Base-by-base conservation (phyloP, 2,797 vertebrate species). In the Nannoperca obscura region DNA sequence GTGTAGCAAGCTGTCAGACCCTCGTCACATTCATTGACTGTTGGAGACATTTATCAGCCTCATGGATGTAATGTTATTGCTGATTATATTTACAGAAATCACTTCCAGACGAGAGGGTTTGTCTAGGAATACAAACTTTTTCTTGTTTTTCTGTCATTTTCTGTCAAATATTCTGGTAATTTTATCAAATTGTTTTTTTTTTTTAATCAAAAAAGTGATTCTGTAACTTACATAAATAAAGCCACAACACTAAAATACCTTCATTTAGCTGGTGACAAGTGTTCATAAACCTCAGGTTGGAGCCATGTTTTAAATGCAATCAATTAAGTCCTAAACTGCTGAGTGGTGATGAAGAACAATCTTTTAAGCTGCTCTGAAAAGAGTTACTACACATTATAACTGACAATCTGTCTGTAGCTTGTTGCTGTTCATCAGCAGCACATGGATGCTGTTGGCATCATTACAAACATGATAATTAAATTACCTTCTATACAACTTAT, bases 221-320 rank as follows among this genome's bases (percentile, higher is more conserved):
- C 24, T 27, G 24, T 27, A 27, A 27, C 24, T 27, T 27, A 27
- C 24, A 27, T 27, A 27, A 27, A 27, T 27, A 27, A 27, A 27
- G 24, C 17, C 4, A 42, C 32, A 22, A 24, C n/a, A 69, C 44
- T 72, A 73, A 72, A 62, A 74, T 50, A 52, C 50, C 24, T 79
- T 59, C 11, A 27, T 27, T 69, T 9, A 74, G 47, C 60, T 62
- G 65, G 22, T 52, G 52, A 63, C 63, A 50, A 54, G 49, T 61
- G 50, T 32, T 64, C 71, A 68, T 40, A 14, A 68, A 55, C 49
- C 34, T 34, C 63, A 54, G 40, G 52, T 46, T 57, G n/a, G 8
- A 68, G 15, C 42, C 55, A 57, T n/a, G 40, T 62, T 60, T 69
- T 10, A 63, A 68, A 76, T 59, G n/a, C 27, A 32, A 66, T 78